Percentiles rank a stretch among this genome's conserved stretches.
These are phyloP conservation scores for Sula dactylatra DNA, from an alignment of 2,113 vertebrate genomes.

Conservation along the genomic window DNA sequence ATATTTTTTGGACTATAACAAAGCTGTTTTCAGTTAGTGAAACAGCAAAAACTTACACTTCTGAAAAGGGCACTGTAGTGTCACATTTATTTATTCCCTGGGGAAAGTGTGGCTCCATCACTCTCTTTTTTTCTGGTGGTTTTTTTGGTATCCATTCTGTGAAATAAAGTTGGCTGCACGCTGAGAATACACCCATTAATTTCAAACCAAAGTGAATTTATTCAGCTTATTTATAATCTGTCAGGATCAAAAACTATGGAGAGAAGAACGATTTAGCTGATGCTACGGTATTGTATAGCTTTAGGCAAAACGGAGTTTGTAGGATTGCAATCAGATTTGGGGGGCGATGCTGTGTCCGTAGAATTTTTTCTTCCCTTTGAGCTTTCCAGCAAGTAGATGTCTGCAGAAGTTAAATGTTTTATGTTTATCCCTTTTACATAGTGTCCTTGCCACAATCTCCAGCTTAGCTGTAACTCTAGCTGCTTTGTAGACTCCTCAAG, in stretches of 20 bases:
- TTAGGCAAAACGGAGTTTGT: not conserved
- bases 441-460: not conserved
- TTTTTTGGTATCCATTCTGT: not conserved
- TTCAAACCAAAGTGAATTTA: not conserved
- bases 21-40: not conserved
- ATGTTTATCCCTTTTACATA: not conserved
- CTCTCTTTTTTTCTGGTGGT: not conserved
- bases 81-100: slow-evolving; percentile 13
- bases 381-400: not conserved
- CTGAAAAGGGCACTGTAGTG: not conserved
- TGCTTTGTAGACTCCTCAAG: not conserved
- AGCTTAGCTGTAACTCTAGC: not conserved
- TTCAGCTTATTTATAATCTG: not conserved
- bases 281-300: not conserved
- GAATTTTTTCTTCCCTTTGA: not conserved
- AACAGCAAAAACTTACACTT: not conserved
- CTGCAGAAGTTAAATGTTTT: not conserved
- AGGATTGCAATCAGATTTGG: not conserved
- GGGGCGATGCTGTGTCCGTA: not conserved
- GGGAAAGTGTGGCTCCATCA: not conserved
- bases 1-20: not conserved
- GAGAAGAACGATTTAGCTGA: not conserved
- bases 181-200: not conserved
- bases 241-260: not conserved
- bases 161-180: not conserved